These are phyloP conservation scores for Penaeus chinensis DNA, from an alignment of 1,140 invertebrate genomes.

Conservation along the genomic window DNA sequence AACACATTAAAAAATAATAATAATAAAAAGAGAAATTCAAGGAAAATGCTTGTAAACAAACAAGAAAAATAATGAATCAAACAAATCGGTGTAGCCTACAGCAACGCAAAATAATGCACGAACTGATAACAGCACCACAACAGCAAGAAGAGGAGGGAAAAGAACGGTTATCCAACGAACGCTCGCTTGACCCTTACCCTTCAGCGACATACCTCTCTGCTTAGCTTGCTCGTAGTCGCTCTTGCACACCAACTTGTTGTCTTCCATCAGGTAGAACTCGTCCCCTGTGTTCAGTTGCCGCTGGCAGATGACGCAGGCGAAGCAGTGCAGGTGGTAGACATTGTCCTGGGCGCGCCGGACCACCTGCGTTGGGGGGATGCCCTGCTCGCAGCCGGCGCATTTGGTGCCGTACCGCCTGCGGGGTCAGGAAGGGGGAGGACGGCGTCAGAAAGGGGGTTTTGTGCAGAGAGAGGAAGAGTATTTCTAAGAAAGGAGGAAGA, in stretches of 20 bases:
- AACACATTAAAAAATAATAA: too few species aligned
- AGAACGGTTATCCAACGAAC: background rate
- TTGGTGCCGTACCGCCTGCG: slow-evolving; percentile 95
- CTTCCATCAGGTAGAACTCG: slow-evolving; percentile 98
- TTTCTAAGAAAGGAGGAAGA: background rate
- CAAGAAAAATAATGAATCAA: too few species aligned
- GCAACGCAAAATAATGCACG: too few species aligned
- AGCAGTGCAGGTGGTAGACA: slow-evolving; percentile 97
- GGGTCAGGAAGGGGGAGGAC: background rate
- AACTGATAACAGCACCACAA: background rate
- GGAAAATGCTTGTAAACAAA: too few species aligned
- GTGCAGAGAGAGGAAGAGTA: background rate
- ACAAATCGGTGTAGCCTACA: too few species aligned
- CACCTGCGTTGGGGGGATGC: slow-evolving; percentile 95
- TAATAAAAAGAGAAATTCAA: too few species aligned
- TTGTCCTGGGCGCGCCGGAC: slow-evolving; percentile 93
- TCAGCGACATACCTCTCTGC: slow-evolving; percentile 63
- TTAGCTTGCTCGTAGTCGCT: slow-evolving; percentile 96
- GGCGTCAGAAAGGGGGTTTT: background rate
- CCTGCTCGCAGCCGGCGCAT: slow-evolving; percentile 95
- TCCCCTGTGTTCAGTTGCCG: slow-evolving; percentile 96
- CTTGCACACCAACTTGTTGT: slow-evolving; percentile 96
- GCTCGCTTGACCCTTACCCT: slow-evolving; percentile 42
- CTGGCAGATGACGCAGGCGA: slow-evolving; percentile 94
- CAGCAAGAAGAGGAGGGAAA: background rate